Evolutionary conservation across 2,797 vertebrate species (phyloP).

Genomic region (Pseudotriccus pelzelni): DNA sequence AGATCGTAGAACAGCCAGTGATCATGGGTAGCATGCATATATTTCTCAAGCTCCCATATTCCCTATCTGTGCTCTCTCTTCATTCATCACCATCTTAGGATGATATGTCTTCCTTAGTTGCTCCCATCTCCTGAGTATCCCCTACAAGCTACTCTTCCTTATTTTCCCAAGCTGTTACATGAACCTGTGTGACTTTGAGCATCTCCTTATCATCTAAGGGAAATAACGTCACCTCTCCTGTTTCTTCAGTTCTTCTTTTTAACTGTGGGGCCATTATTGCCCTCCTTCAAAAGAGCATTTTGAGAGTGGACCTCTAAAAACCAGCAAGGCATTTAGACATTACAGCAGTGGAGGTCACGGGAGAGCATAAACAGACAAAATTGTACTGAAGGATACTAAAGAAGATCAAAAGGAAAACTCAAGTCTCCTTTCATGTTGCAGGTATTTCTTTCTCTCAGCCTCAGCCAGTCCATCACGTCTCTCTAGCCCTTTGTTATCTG

Average conservation of each 20-base stretch:
- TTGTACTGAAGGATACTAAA: not conserved
- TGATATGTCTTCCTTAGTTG: not conserved
- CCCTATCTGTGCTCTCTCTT: not conserved
- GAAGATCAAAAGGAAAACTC: constrained; percentile 29
- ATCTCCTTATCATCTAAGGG: not conserved
- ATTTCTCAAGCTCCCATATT: not conserved
- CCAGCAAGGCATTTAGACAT: not conserved
- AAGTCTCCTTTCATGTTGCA: not conserved
- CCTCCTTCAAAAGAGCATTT: not conserved
- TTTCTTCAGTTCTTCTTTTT: not conserved
- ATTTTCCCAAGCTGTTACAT: not conserved
- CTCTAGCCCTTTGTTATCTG: constrained; percentile 31
- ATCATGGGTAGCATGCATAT: not conserved
- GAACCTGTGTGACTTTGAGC: not conserved
- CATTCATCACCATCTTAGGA: not conserved
- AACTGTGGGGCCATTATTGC: not conserved
- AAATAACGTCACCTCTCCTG: not conserved
- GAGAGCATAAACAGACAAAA: not conserved
- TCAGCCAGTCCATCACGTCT: not conserved
- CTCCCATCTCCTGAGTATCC: not conserved
- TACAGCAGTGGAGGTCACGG: not conserved
- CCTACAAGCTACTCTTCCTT: not conserved
- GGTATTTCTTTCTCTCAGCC: not conserved
- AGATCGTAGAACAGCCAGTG: not conserved
- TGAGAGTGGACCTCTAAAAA: not conserved